These are phyloP conservation scores for Drosophila subpulchrella DNA, from an alignment of 1,140 invertebrate species.

Conservation along the genomic window DNA sequence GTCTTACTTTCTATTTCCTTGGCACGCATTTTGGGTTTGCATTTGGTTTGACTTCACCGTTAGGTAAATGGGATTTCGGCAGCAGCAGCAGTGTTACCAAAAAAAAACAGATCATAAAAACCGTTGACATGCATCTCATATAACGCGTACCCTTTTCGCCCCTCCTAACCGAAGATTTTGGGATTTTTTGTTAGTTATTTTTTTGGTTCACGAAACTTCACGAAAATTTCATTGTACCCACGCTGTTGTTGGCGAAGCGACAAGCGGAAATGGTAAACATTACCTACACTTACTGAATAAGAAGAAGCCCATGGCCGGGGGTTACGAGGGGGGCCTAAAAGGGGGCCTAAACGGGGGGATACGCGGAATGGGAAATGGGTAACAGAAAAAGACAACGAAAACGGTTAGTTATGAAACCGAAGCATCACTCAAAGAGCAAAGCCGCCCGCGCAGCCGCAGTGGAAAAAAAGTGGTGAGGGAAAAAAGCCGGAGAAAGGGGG, in stretches of 20 bases:
- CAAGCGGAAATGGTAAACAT: constrained; percentile 82
- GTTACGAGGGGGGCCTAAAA: background rate
- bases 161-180: background rate
- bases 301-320: constrained; percentile 22
- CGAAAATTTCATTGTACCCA: constrained; percentile 77
- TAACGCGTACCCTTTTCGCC: constrained; percentile 59
- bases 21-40: constrained; percentile 6
- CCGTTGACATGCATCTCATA: constrained; percentile 80
- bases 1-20: constrained; percentile 26
- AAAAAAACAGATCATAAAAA: constrained; percentile 32
- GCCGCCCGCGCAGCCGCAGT: constrained; percentile 66
- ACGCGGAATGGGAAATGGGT: constrained; percentile 60
- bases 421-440: constrained; percentile 76
- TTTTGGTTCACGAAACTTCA: constrained; percentile 43
- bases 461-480: constrained; percentile 1
- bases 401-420: constrained; percentile 80
- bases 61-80: constrained; percentile 72
- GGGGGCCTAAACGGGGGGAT: background rate
- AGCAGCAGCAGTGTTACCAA: constrained; percentile 46
- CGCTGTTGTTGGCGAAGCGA: constrained; percentile 68
- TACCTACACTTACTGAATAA: constrained; percentile 73
- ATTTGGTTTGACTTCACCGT: constrained; percentile 51
- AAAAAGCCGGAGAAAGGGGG: background rate
- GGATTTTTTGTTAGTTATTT: constrained; percentile 56
- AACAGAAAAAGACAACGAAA: constrained; percentile 46